Percentiles rank a stretch among this genome's conserved stretches.
Conservation (phyloP, 2,797 vertebrate species). For the Esox lucius region DNA sequence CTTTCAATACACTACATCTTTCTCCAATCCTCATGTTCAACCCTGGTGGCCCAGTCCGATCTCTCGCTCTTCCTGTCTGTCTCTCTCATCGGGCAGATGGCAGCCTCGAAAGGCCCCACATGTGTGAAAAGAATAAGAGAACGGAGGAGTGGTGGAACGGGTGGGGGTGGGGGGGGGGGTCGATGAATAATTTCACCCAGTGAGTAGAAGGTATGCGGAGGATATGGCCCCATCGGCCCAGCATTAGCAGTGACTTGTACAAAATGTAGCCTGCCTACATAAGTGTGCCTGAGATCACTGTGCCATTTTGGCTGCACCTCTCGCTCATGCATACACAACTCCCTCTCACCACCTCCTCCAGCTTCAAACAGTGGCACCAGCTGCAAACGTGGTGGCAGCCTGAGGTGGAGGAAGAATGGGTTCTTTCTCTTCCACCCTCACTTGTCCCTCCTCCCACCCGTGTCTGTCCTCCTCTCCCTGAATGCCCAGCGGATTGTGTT, state of each 20-base stretch:
- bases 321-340: not conserved
- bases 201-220: conserved; percentile 10
- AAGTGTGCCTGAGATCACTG: not conserved
- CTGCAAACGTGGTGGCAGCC: not conserved
- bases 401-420: not conserved
- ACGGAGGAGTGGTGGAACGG: not conserved
- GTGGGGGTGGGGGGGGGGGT: conserved; percentile 10
- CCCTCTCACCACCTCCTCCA: conserved; percentile 3
- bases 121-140: conserved; percentile 14
- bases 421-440: not conserved
- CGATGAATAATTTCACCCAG: conserved; percentile 22
- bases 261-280: not conserved
- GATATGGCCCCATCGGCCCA: conserved; percentile 20
- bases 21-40: not conserved
- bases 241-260: not conserved
- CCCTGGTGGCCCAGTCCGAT: too few relatives aligned
- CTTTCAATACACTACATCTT: not conserved
- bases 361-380: not conserved
- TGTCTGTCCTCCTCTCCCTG: conserved; percentile 1
- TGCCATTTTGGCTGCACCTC: not conserved
- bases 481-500: conserved; percentile 31
- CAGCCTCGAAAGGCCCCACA: conserved; percentile 28
- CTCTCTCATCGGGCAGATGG: conserved; percentile 4
- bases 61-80: not conserved
- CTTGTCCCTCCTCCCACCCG: not conserved